Percentiles rank a stretch among this genome's conserved stretches.
Conservation (phyloP, 2,888 invertebrate species). For the Zhengitettix transpicula region DNA sequence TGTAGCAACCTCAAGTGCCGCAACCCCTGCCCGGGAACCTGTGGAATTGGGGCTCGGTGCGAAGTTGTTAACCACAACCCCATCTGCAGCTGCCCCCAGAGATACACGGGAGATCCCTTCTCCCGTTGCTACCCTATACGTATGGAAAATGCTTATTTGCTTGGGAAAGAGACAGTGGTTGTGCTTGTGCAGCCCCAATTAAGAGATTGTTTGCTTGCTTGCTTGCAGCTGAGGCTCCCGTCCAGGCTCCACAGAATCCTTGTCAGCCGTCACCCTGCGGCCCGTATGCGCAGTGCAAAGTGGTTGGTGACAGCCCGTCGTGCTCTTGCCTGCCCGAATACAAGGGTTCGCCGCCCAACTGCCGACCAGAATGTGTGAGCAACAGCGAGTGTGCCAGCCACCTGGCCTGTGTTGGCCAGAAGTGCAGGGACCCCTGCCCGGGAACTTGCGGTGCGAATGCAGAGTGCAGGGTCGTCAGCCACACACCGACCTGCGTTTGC, state of each 20-base stretch:
- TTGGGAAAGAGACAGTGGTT: background rate
- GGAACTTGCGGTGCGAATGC: slow-evolving; percentile 25
- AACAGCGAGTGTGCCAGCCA: slow-evolving; percentile 21
- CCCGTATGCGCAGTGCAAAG: slow-evolving; percentile 49
- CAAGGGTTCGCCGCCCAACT: slow-evolving; percentile 31
- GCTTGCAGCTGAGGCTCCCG: background rate
- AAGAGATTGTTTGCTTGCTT: background rate
- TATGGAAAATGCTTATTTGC: slow-evolving; percentile 14
- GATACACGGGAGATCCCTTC: slow-evolving; percentile 39
- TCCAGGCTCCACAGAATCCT: slow-evolving; percentile 26
- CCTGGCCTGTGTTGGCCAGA: slow-evolving; percentile 21
- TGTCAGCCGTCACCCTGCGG: slow-evolving; percentile 50
- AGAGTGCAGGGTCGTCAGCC: slow-evolving; percentile 22
- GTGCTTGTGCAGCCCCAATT: background rate
- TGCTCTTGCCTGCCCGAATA: slow-evolving; percentile 26
- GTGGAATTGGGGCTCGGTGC: slow-evolving; percentile 53
- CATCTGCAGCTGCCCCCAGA: slow-evolving; percentile 53
- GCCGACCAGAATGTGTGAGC: slow-evolving; percentile 44
- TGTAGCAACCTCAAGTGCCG: slow-evolving; percentile 67
- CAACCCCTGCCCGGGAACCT: slow-evolving; percentile 64
- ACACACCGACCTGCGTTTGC: slow-evolving; percentile 24
- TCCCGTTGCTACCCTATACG: slow-evolving; percentile 23
- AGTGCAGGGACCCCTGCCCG: slow-evolving; percentile 25
- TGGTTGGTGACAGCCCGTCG: slow-evolving; percentile 15
- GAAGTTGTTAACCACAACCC: slow-evolving; percentile 62